Evolutionary conservation across 1,140 invertebrate genomes (phyloP).

Genomic region (Pseudomyrmex dendroicus): DNA sequence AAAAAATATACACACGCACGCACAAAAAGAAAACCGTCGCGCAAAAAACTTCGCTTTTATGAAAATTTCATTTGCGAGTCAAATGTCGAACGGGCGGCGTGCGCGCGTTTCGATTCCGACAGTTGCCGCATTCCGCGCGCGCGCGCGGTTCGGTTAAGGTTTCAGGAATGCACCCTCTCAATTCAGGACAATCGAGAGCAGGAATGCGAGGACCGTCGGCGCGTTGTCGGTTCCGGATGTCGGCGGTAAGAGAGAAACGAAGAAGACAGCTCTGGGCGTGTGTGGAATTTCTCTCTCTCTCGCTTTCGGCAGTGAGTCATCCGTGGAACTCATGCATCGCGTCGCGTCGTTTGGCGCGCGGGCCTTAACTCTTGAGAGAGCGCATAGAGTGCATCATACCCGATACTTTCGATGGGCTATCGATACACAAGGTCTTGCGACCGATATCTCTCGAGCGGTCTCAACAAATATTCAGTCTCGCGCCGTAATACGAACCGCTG

Average conservation of each 20-base stretch:
- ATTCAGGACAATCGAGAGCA: constrained; percentile 78
- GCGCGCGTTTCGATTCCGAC: constrained; percentile 18
- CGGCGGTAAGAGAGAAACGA: constrained; percentile 32
- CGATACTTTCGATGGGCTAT: neutral
- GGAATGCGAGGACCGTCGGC: constrained; percentile 79
- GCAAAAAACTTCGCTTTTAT: neutral
- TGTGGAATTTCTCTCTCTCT: constrained; percentile 47
- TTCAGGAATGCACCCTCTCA: constrained; percentile 77
- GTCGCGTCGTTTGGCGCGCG: constrained; percentile 3
- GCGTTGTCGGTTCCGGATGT: constrained; percentile 45
- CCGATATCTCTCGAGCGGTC: neutral
- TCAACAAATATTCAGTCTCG: neutral
- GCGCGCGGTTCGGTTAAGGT: constrained; percentile 54
- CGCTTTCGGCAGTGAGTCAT: constrained; percentile 55
- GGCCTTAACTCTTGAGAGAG: constrained; percentile 12
- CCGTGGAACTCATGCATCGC: constrained; percentile 11
- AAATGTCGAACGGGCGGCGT: constrained; percentile 6
- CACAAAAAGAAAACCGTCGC: constrained; percentile 9
- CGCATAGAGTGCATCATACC: neutral
- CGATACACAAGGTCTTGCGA: neutral
- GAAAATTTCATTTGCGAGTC: constrained; percentile 53
- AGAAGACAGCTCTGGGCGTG: neutral
- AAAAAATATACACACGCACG: neutral
- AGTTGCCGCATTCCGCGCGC: neutral
- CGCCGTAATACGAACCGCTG: too few relatives aligned